Evolutionary conservation across 2,113 vertebrate species (phyloP), one percentile per base, ranked within the genome.

Genomic region (Speoplatyrhinus poulsoni): DNA sequence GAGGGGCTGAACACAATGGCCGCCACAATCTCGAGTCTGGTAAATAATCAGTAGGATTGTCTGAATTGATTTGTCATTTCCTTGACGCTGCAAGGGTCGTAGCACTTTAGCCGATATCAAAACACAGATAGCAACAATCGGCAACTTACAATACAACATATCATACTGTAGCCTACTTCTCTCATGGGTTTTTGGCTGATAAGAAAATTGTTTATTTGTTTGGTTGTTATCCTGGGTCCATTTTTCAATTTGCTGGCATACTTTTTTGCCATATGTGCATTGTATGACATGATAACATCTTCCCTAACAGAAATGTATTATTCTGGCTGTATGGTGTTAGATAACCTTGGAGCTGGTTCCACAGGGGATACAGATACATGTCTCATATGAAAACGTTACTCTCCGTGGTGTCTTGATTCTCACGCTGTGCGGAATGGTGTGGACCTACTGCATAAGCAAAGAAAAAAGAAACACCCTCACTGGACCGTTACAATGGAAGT

Each of bases 41-140:
- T 61, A 46, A 77, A 73, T 80, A 67, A 79, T 75, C 12, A 12
- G 33, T 50, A 32, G 50, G 48, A 84, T 84, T 65, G 67, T 64
- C 41, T 13, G 46, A 81, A 67, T 65, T 80, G 64, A 75, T 12
- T 67, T 81, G 75, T 81, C 69, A 73, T 81, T 72, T 73, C 60
- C 69, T 69, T 76, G 65, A 73, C 59, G 55, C 75, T 66, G 12
- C 26, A 46, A 56, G 36, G 66, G 73, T 81, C 36, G 5, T 13
- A 62, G 48, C 33, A 48, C 52, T 57, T 79, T 12, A 54, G 55
- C 33, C 56, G 55, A 72, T 72, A 61, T 62, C 57, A 53, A 56
- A 62, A 46, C 53, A 69, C 19, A 76, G 65, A 82, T 60, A 58
- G 15, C 0, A 13, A 61, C 54, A 47, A 70, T 79, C 52, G 66